Conservation (phyloP, 2,113 vertebrate species). For the Tonatia bakeri region DNA sequence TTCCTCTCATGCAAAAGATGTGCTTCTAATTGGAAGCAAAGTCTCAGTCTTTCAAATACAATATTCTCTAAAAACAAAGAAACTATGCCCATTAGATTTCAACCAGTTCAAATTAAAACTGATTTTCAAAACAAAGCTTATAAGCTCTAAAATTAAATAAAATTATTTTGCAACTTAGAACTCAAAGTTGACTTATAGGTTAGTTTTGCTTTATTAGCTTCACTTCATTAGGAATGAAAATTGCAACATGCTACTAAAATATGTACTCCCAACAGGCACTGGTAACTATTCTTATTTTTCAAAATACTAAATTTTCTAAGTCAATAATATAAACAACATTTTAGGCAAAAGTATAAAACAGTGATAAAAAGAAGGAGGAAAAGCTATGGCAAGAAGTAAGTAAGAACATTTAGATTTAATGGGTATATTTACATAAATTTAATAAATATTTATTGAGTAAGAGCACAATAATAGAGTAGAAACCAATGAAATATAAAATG, state of each 20-base stretch:
- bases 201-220: conserved; percentile 29
- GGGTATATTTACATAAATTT: neutral
- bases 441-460: neutral
- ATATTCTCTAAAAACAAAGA: conserved; percentile 39
- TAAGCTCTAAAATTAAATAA: conserved; percentile 11
- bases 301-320: conserved; percentile 6
- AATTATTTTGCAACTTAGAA: conserved; percentile 4
- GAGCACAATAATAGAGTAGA: neutral
- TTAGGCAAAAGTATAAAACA: neutral
- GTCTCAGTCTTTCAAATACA: conserved; percentile 35
- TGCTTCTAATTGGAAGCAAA: conserved; percentile 54
- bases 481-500: neutral
- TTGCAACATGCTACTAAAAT: neutral
- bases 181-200: neutral
- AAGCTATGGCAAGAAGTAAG: neutral
- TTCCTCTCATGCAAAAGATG: conserved; percentile 73
- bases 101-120: conserved; percentile 65
- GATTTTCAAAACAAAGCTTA: conserved; percentile 60
- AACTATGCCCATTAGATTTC: neutral
- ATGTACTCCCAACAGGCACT: neutral
- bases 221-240: conserved; percentile 56
- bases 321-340: neutral
- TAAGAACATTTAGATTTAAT: neutral
- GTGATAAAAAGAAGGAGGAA: neutral
- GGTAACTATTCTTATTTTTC: neutral